These are phyloP conservation scores for Dipus sagitta DNA, from an alignment of 2,797 vertebrate genomes.

Conservation along the genomic window DNA sequence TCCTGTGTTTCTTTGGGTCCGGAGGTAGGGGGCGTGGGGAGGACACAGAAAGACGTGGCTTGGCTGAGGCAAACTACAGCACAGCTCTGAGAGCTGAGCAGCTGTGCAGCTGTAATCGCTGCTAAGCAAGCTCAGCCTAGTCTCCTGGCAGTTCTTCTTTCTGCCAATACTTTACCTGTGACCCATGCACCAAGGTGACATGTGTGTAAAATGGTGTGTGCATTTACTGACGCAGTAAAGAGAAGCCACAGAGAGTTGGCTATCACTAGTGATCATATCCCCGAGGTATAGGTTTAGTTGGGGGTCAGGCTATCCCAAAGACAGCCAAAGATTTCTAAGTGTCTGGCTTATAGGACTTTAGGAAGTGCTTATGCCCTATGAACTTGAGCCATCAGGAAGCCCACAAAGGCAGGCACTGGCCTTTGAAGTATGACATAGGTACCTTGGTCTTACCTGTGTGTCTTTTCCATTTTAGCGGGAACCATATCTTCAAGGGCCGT, in stretches of 20 bases:
- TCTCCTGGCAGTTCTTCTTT: background rate
- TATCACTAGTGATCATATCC: background rate
- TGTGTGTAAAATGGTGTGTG: background rate
- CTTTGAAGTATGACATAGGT: background rate
- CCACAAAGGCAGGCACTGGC: background rate
- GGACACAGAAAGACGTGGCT: background rate
- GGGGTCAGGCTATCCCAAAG: background rate
- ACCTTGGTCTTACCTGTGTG: conserved; percentile 47
- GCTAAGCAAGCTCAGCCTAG: background rate
- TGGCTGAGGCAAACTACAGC: background rate
- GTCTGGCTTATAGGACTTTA: background rate
- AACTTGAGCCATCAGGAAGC: background rate
- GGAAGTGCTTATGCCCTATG: background rate
- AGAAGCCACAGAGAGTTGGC: background rate
- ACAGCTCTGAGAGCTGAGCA: background rate
- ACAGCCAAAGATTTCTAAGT: background rate
- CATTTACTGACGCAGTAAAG: background rate
- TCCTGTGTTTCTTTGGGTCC: background rate
- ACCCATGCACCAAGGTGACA: background rate
- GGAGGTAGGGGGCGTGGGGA: no score
- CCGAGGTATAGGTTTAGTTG: background rate
- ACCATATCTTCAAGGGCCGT: conserved; percentile 96
- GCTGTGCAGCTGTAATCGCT: background rate
- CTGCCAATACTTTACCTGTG: background rate
- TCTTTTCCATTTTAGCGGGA: conserved; percentile 89